phyloP scores from a whole-genome alignment of 2,888 invertebrate species.

The Pemphredon lugubris region DNA sequence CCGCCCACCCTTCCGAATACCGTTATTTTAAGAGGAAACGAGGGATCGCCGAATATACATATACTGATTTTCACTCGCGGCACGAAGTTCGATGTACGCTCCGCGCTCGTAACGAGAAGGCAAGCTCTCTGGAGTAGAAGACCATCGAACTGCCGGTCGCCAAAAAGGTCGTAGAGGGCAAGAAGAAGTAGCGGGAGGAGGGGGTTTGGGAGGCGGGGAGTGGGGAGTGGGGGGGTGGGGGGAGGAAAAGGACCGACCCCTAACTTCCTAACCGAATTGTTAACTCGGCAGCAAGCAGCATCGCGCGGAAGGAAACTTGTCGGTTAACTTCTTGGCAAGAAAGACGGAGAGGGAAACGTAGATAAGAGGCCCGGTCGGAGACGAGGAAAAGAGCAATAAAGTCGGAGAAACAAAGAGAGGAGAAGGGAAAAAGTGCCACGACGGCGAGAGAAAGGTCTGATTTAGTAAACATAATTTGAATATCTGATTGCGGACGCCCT shows the following conservation, averaged over 20 bases:
- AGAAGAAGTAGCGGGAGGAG: too few relatives aligned
- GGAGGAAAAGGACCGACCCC: slow-evolving; percentile 43
- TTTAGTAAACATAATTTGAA: slow-evolving; percentile 77
- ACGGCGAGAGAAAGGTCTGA: slow-evolving; percentile 47
- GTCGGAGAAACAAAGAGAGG: slow-evolving; percentile 17
- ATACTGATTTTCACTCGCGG: slow-evolving; percentile 64
- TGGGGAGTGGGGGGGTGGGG: too few relatives aligned
- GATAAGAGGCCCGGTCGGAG: slow-evolving; percentile 11
- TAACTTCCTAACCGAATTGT: slow-evolving; percentile 78
- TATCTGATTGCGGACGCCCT: slow-evolving; percentile 72
- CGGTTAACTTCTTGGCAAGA: slow-evolving; percentile 71
- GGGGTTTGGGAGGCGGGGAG: too few relatives aligned
- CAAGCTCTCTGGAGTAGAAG: slow-evolving; percentile 54
- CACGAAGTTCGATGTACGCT: slow-evolving; percentile 58
- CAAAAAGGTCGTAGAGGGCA: slow-evolving; percentile 53
- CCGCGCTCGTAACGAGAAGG: slow-evolving; percentile 50
- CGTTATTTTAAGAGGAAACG: slow-evolving; percentile 37
- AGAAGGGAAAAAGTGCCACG: slow-evolving; percentile 10
- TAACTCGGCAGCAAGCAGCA: slow-evolving; percentile 67
- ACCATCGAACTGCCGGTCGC: slow-evolving; percentile 54
- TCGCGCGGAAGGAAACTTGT: slow-evolving; percentile 69
- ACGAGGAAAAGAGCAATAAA: slow-evolving; percentile 19
- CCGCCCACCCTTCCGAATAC: slow-evolving; percentile 14
- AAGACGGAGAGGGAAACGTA: slow-evolving; percentile 38
- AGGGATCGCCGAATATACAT: slow-evolving; percentile 57